Evolutionary conservation across 2,113 vertebrate genomes (phyloP).

Genomic region (Casuarius casuarius): DNA sequence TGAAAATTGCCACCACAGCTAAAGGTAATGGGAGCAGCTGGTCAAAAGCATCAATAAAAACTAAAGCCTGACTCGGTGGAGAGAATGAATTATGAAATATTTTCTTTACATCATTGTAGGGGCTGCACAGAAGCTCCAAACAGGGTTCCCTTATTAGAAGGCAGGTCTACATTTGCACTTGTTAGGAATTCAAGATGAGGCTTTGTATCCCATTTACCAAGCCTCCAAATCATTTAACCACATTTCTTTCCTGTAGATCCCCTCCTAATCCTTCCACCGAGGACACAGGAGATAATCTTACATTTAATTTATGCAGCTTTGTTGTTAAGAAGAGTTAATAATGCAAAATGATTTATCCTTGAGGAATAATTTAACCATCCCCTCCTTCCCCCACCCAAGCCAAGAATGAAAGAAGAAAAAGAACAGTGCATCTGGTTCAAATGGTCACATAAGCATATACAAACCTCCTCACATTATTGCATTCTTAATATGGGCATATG

Average conservation of each 20-base stretch:
- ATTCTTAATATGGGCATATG: background rate
- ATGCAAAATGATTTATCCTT: conserved; percentile 13
- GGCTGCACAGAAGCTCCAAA: background rate
- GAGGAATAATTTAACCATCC: conserved; percentile 38
- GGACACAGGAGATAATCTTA: conserved; percentile 38
- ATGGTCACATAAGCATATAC: background rate
- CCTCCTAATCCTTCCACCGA: conserved; percentile 49
- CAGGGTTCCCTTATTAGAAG: conserved; percentile 34
- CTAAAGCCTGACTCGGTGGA: background rate
- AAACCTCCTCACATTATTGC: conserved; percentile 13
- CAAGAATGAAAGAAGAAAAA: background rate
- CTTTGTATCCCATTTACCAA: conserved; percentile 49
- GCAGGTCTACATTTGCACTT: background rate
- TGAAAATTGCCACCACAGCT: background rate
- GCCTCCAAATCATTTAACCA: conserved; percentile 42
- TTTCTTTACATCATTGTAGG: background rate
- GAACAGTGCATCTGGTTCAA: conserved; percentile 34
- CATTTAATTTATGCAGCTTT: conserved; percentile 59
- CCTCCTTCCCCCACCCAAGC: background rate
- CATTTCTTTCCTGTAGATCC: conserved; percentile 40
- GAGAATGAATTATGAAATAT: background rate
- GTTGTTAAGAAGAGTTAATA: conserved; percentile 55
- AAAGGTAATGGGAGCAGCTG: background rate
- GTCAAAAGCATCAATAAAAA: background rate
- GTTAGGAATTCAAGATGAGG: conserved; percentile 35